Evolutionary conservation across 2,113 vertebrate species (phyloP).

Genomic region (Xiphias gladius): DNA sequence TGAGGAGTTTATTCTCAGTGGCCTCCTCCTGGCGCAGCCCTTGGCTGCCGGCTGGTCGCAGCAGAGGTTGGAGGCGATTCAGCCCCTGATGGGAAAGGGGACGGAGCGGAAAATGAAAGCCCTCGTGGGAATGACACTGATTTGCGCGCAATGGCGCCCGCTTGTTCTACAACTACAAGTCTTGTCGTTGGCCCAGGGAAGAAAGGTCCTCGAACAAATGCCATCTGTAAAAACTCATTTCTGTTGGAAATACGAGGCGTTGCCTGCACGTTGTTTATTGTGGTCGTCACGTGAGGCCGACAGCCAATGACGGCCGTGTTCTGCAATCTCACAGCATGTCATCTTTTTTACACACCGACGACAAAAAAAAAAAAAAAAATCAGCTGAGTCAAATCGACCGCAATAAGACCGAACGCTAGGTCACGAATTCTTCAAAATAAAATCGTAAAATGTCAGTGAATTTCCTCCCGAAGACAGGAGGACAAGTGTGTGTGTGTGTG

Average conservation of each 20-base stretch:
- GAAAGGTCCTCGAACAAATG: not conserved
- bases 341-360: conserved; percentile 39
- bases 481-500: too few relatives aligned
- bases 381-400: not conserved
- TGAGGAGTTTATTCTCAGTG: not conserved
- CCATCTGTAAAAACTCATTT: not conserved
- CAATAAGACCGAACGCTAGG: not conserved
- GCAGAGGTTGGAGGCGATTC: not conserved
- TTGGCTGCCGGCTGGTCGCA: not conserved
- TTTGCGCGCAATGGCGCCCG: too few relatives aligned
- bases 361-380: not conserved
- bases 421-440: conserved; percentile 44
- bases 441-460: too few relatives aligned
- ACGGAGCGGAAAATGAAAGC: not conserved
- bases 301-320: conserved; percentile 61
- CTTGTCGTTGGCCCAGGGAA: not conserved
- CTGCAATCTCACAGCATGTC: conserved; percentile 51
- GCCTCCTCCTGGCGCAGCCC: not conserved
- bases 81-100: not conserved
- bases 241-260: not conserved
- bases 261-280: conserved; percentile 49
- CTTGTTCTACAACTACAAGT: not conserved
- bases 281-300: conserved; percentile 68
- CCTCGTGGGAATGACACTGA: not conserved
- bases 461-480: too few relatives aligned